Conservation (phyloP, 2,888 invertebrate genomes). For the Conus canariensis region DNA sequence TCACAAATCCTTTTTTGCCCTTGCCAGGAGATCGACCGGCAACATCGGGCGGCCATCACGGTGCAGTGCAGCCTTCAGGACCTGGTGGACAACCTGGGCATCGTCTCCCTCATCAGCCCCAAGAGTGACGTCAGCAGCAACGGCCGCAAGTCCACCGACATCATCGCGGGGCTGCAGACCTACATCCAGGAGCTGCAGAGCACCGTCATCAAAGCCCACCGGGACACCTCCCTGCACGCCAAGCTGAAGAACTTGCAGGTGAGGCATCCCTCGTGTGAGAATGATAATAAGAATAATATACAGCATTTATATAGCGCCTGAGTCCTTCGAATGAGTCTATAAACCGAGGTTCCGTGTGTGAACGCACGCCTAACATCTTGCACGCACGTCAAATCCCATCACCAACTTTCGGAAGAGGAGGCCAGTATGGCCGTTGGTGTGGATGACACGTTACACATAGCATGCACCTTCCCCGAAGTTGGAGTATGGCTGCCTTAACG, state of each 20-base stretch:
- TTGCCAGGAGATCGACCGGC: slow-evolving; percentile 62
- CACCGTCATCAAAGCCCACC: slow-evolving; percentile 4
- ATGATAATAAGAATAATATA: no score
- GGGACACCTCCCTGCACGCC: neutral
- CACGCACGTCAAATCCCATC: neutral
- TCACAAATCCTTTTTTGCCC: neutral
- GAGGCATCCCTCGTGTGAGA: no score
- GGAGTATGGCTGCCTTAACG: no score
- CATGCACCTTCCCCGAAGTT: no score
- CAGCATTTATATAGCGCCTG: no score
- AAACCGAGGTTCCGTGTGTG: no score
- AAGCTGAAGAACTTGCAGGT: slow-evolving; percentile 43
- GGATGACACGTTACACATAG: no score
- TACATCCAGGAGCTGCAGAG: slow-evolving; percentile 34
- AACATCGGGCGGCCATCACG: slow-evolving; percentile 59
- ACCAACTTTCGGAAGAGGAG: no score
- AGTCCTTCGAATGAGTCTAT: no score
- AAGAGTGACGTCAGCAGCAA: slow-evolving; percentile 29
- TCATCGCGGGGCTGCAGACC: slow-evolving; percentile 25
- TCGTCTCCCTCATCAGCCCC: slow-evolving; percentile 8
- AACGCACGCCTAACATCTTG: neutral
- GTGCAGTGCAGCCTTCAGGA: slow-evolving; percentile 61
- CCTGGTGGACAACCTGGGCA: slow-evolving; percentile 53
- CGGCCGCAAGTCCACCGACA: slow-evolving; percentile 20
- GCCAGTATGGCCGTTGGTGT: no score